phyloP scores from a whole-genome alignment of 1,140 invertebrate genomes.

The Gonioctena quinquepunctata region DNA sequence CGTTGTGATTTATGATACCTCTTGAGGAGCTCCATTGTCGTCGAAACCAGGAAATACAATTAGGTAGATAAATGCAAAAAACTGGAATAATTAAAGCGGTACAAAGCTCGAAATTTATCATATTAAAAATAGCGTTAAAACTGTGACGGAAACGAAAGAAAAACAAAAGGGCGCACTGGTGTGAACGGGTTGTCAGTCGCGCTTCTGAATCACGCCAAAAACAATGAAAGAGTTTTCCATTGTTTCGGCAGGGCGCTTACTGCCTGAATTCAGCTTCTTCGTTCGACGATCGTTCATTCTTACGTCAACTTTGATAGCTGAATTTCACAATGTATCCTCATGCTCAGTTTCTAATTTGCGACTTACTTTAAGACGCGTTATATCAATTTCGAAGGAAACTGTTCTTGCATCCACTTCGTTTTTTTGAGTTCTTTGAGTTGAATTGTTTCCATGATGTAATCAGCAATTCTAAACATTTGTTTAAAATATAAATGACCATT shows the following conservation, averaged over 20 bases:
- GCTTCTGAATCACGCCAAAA: conserved; percentile 51
- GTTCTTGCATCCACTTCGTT: not conserved
- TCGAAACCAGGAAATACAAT: conserved; percentile 54
- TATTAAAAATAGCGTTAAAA: conserved; percentile 56
- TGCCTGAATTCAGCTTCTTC: conserved; percentile 29
- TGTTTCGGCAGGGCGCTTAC: conserved; percentile 46
- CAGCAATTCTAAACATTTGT: too few relatives aligned
- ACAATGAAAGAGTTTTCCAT: conserved; percentile 54
- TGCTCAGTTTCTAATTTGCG: conserved; percentile 6
- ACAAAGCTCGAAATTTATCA: conserved; percentile 57
- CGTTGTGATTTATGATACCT: conserved; percentile 52
- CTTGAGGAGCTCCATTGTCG: conserved; percentile 48
- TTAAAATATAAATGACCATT: too few relatives aligned
- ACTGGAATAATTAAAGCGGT: conserved; percentile 55
- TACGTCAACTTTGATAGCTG: conserved; percentile 39
- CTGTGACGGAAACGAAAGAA: conserved; percentile 52
- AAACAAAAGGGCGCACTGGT: conserved; percentile 51
- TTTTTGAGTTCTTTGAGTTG: too few relatives aligned
- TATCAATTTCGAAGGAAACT: conserved; percentile 2
- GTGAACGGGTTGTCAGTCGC: conserved; percentile 49
- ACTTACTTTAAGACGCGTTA: conserved; percentile 6
- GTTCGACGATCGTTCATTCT: conserved; percentile 50
- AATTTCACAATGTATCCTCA: conserved; percentile 16
- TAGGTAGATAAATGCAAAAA: conserved; percentile 57
- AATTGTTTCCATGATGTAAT: too few relatives aligned